Evolutionary conservation across 2,113 vertebrate species (phyloP), one percentile per base, ranked within the genome.

Genomic region (Corvus cornix): DNA sequence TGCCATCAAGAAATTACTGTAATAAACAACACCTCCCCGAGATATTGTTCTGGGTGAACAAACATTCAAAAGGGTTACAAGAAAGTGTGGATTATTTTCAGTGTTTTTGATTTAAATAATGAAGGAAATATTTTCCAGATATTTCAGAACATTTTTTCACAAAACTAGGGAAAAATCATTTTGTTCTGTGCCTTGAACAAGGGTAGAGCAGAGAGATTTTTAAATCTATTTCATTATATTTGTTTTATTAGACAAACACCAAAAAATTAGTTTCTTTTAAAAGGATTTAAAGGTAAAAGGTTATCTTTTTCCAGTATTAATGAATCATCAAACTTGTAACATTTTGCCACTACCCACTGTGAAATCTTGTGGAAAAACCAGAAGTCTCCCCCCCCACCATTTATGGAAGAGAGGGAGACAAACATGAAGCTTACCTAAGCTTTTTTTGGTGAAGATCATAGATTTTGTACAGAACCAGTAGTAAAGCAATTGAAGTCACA

Each of bases 381-480:
- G 87, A 91, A 77, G 13, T 3, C 7, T 13, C 8, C 15, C 35
- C 22, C 26, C 7, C 7, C 7, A 9, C 4, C 16, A 17, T 23
- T 68, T 56, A 9, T 64, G 9, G 37, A 73, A 64, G 69, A 63
- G 17, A 68, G 13, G 26, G 35, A 58, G 13, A 59, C 24, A 94
- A 79, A 67, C 9, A 60, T 7, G 9, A 86, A 62, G 28, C 97
- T 98, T 94, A 99, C 99, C 97, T 95, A 69, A 98, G 98, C 16
- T 97, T 98, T 55, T 84, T 98, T 84, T 92, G 97, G 89, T 97
- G 98, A 31, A 99, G 96, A 49, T 98, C 87, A 90, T 98, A 99
- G 95, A 99, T 99, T 98, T 99, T 99, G 79, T 98, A 99, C 35
- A 99, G 67, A 69, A 99, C 99, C 58, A 99, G 13, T 2, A 99